A percentile compares a stretch with the other conserved stretches of the same genome.
These are phyloP conservation scores for Nephrotoma appendiculata DNA, from an alignment of 2,888 invertebrate genomes.

Conservation along the genomic window DNA sequence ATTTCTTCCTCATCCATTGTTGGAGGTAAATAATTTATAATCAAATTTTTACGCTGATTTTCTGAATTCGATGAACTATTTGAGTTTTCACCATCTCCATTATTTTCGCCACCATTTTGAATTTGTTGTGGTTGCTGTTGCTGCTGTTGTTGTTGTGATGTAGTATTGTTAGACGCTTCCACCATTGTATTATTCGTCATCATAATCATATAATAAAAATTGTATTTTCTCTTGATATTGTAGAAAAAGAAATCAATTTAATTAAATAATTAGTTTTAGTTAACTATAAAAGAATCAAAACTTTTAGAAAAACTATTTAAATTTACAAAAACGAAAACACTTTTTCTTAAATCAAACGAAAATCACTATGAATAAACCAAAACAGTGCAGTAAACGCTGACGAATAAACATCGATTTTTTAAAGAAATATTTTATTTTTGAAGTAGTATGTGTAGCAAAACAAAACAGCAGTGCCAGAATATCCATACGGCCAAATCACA, in stretches of 20 bases:
- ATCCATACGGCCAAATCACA: not conserved
- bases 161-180: conserved; percentile 1
- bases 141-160: not conserved
- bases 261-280: not conserved
- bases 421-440: not conserved
- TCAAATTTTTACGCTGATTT: conserved; percentile 76
- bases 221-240: not conserved
- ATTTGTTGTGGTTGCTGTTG: not conserved
- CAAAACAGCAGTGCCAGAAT: not conserved
- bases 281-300: not conserved
- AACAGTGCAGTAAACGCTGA: conserved; percentile 20
- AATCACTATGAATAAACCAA: conserved; percentile 12
- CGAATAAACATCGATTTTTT: not conserved
- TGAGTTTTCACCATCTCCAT: not conserved
- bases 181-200: conserved; percentile 4
- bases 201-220: not conserved
- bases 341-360: not conserved
- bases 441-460: not conserved
- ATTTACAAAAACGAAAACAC: not conserved
- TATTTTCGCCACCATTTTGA: not conserved
- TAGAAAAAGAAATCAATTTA: not conserved
- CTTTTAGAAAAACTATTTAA: not conserved
- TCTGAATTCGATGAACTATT: not conserved
- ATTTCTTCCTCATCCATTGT: conserved; percentile 99
- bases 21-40: conserved; percentile 99